These are phyloP conservation scores for Halichoerus grypus DNA, from an alignment of 2,113 vertebrate genomes.

Conservation along the genomic window DNA sequence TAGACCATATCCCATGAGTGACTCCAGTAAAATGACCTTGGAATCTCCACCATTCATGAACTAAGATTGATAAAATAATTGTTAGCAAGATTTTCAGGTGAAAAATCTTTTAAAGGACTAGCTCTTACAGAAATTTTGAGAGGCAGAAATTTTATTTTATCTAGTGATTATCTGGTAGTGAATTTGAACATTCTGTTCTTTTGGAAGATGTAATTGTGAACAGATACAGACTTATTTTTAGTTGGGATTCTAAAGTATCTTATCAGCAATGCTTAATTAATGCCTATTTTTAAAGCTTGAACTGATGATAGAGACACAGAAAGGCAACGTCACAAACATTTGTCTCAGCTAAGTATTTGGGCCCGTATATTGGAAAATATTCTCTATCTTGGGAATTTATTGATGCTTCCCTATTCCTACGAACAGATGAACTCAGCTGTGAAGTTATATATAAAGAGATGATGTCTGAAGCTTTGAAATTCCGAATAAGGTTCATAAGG, in stretches of 20 bases:
- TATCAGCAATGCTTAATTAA: background rate
- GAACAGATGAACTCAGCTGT: background rate
- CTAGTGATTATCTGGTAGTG: background rate
- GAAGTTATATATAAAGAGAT: background rate
- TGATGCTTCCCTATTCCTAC: background rate
- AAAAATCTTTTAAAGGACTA: background rate
- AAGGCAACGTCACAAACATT: background rate
- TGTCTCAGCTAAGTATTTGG: background rate
- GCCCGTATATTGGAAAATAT: accelerated
- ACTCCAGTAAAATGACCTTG: background rate
- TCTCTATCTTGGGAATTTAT: background rate
- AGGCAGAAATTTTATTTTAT: background rate
- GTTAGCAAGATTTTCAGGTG: background rate
- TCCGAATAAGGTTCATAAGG: conserved; percentile 69
- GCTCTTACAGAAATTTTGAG: background rate
- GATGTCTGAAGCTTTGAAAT: conserved; percentile 60
- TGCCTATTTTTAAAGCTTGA: background rate
- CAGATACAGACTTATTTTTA: background rate
- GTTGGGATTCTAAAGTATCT: background rate
- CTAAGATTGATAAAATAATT: background rate
- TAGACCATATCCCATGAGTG: background rate
- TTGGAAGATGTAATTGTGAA: background rate
- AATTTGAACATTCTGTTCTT: background rate
- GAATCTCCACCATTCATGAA: background rate
- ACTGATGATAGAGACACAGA: background rate